phyloP scores from a whole-genome alignment of 2,888 invertebrate genomes.

The Holacanthella duospinosa region DNA sequence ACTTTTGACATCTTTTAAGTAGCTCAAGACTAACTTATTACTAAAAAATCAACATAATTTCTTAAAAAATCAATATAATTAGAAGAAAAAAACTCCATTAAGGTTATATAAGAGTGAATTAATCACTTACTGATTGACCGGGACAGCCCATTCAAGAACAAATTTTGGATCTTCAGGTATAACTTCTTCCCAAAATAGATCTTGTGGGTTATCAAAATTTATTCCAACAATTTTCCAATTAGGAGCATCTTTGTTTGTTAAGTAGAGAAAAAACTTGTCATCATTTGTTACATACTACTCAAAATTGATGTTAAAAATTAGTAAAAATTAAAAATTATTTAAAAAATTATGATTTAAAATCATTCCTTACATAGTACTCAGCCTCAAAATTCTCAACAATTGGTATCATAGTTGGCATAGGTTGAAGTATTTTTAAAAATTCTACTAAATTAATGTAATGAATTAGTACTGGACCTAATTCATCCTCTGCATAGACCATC shows the following conservation, averaged over 20 bases:
- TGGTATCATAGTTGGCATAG: conserved; percentile 56
- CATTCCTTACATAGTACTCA: conserved; percentile 70
- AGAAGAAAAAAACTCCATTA: too few species aligned
- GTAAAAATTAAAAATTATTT: conserved; percentile 6
- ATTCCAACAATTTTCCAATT: conserved; percentile 80
- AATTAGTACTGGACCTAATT: conserved; percentile 81
- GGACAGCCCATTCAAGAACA: conserved; percentile 77
- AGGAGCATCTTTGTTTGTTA: conserved; percentile 85
- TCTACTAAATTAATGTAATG: conserved; percentile 66
- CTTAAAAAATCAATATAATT: conserved; percentile 36
- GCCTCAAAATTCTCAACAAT: conserved; percentile 81
- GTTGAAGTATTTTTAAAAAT: conserved; percentile 42
- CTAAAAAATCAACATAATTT: conserved; percentile 10
- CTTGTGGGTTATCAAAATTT: conserved; percentile 58
- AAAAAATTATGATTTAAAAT: background rate
- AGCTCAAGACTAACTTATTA: conserved; percentile 74
- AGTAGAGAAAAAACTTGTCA: conserved; percentile 57
- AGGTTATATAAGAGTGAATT: too few species aligned
- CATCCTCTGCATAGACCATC: conserved; percentile 68
- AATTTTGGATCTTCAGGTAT: conserved; percentile 71
- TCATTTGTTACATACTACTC: conserved; percentile 83
- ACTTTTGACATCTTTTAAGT: conserved; percentile 89
- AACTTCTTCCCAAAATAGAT: conserved; percentile 71
- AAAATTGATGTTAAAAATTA: conserved; percentile 41
- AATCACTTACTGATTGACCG: conserved; percentile 48